Evolutionary conservation across 35 echinoderm and acorn worm genomes (phyloP).

Genomic region (Ophioderma brevispina): DNA sequence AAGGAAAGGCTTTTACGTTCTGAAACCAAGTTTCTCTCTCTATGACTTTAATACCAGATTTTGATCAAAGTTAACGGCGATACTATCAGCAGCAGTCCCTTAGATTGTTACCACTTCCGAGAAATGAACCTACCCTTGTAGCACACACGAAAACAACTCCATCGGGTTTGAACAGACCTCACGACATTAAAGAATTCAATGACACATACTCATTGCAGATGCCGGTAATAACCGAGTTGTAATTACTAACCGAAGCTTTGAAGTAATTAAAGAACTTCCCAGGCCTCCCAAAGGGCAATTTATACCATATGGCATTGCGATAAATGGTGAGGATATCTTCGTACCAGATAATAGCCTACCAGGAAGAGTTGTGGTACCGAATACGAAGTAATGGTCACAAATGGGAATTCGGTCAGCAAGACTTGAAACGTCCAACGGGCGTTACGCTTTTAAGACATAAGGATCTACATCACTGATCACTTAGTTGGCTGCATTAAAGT

Average conservation of each 20-base stretch:
- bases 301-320: neutral
- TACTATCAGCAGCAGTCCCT: neutral
- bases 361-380: neutral
- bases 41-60: neutral
- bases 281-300: neutral
- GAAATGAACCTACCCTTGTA: neutral
- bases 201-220: neutral
- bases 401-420: too few species aligned
- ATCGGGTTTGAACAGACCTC: neutral
- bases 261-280: neutral
- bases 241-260: neutral
- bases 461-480: neutral
- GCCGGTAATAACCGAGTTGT: neutral
- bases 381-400: neutral
- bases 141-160: neutral
- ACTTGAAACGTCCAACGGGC: neutral
- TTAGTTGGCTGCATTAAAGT: neutral
- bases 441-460: neutral
- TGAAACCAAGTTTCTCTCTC: too few species aligned
- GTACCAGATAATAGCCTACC: neutral
- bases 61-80: neutral
- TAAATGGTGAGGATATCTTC: neutral
- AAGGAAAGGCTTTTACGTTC: too few species aligned
- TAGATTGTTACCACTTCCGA: neutral
- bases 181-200: neutral